A percentile compares a stretch with the other conserved stretches of the same genome.
Evolutionary conservation across 2,797 vertebrate genomes (phyloP).

Genomic region (Sphaeramia orbicularis): DNA sequence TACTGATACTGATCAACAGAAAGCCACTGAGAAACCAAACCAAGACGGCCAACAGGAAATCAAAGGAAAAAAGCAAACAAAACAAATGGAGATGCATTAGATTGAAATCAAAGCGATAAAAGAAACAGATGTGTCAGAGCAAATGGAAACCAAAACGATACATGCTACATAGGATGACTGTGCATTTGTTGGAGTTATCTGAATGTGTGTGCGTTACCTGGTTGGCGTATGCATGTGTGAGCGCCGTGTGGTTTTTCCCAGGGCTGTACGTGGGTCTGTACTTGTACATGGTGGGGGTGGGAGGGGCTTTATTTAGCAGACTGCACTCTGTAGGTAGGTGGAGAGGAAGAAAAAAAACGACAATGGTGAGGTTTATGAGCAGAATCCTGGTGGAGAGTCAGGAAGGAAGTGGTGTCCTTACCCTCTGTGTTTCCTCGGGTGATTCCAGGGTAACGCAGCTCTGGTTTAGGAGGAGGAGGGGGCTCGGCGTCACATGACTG

Average conservation of each 20-base stretch:
- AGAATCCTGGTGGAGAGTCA: too few relatives aligned
- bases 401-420: constrained; percentile 33
- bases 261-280: constrained; percentile 93
- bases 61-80: constrained; percentile 53
- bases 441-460: constrained; percentile 89
- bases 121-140: constrained; percentile 28
- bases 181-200: neutral
- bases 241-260: constrained; percentile 90
- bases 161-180: too few relatives aligned
- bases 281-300: constrained; percentile 97
- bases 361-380: neutral
- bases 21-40: constrained; percentile 85
- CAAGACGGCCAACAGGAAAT: constrained; percentile 73
- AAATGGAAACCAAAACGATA: constrained; percentile 15
- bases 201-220: constrained; percentile 76
- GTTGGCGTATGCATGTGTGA: constrained; percentile 88
- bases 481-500: constrained; percentile 96
- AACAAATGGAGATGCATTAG: constrained; percentile 51
- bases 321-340: constrained; percentile 85
- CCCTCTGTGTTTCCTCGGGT: constrained; percentile 81
- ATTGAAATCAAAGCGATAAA: constrained; percentile 45
- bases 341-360: neutral
- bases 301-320: constrained; percentile 92
- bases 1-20: constrained; percentile 88
- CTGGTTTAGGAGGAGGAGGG: constrained; percentile 95